phyloP scores from a whole-genome alignment of 2,797 vertebrate genomes.

The Rhinoraja longicauda region DNA sequence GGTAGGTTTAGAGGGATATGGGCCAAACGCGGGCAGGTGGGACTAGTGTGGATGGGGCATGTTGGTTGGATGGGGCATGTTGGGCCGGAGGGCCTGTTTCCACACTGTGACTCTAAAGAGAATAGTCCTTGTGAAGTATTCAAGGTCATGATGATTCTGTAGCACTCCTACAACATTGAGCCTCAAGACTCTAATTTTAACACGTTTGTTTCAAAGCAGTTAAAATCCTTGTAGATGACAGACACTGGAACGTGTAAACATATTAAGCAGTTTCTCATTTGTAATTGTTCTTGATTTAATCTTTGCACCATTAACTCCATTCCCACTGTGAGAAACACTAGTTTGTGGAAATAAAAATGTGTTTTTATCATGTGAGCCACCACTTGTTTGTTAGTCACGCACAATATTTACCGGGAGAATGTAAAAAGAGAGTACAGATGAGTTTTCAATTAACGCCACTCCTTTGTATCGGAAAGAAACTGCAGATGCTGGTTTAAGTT shows the following conservation, averaged over 20 bases:
- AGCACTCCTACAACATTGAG: not conserved
- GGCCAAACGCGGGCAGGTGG: no score
- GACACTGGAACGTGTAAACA: not conserved
- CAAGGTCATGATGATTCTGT: not conserved
- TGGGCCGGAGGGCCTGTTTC: no score
- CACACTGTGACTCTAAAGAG: not conserved
- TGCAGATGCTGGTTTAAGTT: no score
- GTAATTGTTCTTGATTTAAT: not conserved
- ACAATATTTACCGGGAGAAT: not conserved
- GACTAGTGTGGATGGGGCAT: no score
- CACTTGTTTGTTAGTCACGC: not conserved
- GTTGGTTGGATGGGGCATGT: no score
- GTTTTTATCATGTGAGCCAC: not conserved
- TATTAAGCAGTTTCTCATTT: not conserved
- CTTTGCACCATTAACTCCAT: not conserved
- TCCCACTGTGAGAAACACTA: not conserved
- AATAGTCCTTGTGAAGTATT: not conserved
- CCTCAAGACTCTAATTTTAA: not conserved
- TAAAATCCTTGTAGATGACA: not conserved
- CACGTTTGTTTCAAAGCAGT: not conserved
- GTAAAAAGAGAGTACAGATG: not conserved
- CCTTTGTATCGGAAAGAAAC: not conserved
- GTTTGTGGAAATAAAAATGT: not conserved
- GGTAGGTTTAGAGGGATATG: no score
- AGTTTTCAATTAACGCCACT: not conserved